Percentiles rank a stretch among this genome's conserved stretches.
phyloP scores from a whole-genome alignment of 2,113 vertebrate genomes.

The Willisornis vidua region DNA sequence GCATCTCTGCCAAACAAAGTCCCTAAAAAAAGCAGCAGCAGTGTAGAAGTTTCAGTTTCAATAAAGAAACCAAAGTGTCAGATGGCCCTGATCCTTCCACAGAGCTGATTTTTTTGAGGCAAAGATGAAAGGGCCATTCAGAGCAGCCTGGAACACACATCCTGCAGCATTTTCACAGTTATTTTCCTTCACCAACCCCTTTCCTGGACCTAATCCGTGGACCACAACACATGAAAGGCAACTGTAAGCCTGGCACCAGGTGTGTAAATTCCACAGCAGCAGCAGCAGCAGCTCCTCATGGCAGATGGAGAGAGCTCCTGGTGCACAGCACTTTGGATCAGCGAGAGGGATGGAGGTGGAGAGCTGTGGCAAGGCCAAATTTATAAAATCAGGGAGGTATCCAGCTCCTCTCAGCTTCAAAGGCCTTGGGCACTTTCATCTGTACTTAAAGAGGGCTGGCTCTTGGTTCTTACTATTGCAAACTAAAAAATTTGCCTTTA shows the following conservation, averaged over 20 bases:
- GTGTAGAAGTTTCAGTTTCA: neutral
- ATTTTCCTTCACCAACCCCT: neutral
- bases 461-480: neutral
- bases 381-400: neutral
- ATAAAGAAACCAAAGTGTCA: neutral
- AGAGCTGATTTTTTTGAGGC: constrained; percentile 9
- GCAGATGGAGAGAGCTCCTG: neutral
- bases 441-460: neutral
- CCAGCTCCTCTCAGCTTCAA: neutral
- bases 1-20: neutral
- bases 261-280: neutral
- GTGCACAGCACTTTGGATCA: neutral
- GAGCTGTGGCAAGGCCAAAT: neutral
- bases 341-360: neutral
- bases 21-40: neutral
- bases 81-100: neutral
- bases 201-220: constrained; percentile 33
- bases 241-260: constrained; percentile 12
- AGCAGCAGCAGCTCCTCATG: neutral
- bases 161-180: constrained; percentile 24
- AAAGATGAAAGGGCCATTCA: constrained; percentile 51
- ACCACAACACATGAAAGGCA: constrained; percentile 39
- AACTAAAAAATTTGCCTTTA: neutral
- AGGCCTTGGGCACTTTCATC: neutral
- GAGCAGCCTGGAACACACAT: neutral